Evolutionary conservation across 2,113 vertebrate species (phyloP).

Genomic region (Lagopus leucura): DNA sequence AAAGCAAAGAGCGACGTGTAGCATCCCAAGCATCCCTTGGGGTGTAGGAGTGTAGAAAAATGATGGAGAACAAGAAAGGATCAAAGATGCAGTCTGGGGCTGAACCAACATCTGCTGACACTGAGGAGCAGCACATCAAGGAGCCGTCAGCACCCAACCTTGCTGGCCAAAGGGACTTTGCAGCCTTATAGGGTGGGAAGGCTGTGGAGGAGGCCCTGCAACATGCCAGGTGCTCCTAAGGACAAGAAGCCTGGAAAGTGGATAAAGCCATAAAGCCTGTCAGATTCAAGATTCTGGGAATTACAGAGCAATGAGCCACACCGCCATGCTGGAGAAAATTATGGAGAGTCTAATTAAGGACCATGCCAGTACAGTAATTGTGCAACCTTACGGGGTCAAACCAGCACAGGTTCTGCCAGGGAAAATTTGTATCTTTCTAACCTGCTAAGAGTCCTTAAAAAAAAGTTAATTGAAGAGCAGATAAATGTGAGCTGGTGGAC

Average conservation of each 20-base stretch:
- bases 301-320: slow-evolving; percentile 21
- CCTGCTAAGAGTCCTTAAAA: slow-evolving; percentile 41
- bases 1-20: rapidly evolving
- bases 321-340: slow-evolving; percentile 16
- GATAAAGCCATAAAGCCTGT: background rate
- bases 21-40: rapidly evolving
- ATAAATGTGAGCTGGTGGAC: slow-evolving; percentile 45
- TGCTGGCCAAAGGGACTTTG: background rate
- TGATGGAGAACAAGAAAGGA: rapidly evolving
- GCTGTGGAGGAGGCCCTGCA: background rate
- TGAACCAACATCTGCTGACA: background rate
- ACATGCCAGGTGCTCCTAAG: background rate
- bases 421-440: slow-evolving; percentile 49
- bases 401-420: slow-evolving; percentile 55
- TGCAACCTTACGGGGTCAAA: slow-evolving; percentile 50
- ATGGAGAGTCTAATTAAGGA: slow-evolving; percentile 62
- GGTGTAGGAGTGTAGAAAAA: background rate
- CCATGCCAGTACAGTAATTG: slow-evolving; percentile 50
- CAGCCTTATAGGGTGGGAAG: too few species aligned
- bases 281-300: slow-evolving; percentile 59
- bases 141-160: rapidly evolving
- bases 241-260: background rate
- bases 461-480: slow-evolving; percentile 65
- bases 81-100: rapidly evolving
- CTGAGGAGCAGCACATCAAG: background rate